phyloP scores from a whole-genome alignment of 2,113 vertebrate genomes.

The Amazona guildingii region DNA sequence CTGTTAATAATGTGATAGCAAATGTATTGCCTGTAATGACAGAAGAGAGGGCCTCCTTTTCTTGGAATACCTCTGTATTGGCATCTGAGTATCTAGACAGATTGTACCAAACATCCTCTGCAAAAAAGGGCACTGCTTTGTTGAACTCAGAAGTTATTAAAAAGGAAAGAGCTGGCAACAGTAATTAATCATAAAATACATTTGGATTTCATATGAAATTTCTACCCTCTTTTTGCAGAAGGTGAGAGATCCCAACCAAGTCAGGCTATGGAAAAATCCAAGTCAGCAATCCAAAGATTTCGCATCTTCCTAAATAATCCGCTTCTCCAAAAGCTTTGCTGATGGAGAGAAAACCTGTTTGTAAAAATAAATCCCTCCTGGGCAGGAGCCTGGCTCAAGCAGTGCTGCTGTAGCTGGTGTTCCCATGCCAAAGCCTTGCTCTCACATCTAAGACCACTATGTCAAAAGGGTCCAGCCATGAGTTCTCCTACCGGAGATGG shows the following conservation, averaged over 20 bases:
- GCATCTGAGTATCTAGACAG: conserved; percentile 32
- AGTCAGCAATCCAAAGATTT: neutral
- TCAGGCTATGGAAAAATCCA: neutral
- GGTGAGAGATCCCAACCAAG: neutral
- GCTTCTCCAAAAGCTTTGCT: neutral
- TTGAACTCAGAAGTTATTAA: conserved; percentile 38
- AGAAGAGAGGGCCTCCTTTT: neutral
- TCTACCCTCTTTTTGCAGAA: neutral
- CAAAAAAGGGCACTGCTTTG: neutral
- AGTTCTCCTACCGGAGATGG: neutral
- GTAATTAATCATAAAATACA: neutral
- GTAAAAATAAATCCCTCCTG: neutral
- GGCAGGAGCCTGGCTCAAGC: neutral
- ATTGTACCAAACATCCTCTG: neutral
- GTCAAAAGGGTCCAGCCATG: neutral
- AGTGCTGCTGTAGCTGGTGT: fast-evolving
- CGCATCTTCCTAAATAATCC: neutral
- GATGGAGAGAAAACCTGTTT: neutral
- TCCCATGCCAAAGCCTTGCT: neutral
- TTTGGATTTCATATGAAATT: conserved; percentile 20
- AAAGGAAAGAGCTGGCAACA: conserved; percentile 41
- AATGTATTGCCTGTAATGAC: neutral
- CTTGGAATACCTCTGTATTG: neutral
- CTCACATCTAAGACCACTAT: fast-evolving
- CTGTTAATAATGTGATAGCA: neutral